Percentiles rank a stretch among this genome's conserved stretches.
Conservation (phyloP, 2,113 vertebrate genomes). For the Ivindomyrus marchei region DNA sequence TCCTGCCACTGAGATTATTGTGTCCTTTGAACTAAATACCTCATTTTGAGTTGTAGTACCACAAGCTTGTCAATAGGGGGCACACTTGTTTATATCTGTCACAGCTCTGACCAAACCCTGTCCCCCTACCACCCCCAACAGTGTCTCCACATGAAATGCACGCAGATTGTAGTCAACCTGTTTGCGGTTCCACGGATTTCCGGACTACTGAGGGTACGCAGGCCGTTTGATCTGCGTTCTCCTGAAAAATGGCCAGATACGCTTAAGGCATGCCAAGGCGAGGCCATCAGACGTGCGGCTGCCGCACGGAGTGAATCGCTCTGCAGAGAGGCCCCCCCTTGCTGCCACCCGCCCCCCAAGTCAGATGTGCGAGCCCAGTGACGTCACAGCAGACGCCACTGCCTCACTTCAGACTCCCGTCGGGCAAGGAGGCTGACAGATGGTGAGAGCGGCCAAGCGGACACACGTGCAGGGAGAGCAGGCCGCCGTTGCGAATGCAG, state of each 20-base stretch:
- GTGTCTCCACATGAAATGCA: not conserved
- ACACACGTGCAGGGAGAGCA: not conserved
- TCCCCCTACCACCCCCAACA: not conserved
- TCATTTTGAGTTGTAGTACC: not conserved
- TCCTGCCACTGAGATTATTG: not conserved
- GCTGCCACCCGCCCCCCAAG: not conserved
- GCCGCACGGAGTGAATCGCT: not conserved
- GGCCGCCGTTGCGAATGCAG: not conserved
- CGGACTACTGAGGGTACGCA: not conserved
- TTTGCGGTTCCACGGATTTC: not conserved
- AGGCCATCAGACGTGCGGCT: not conserved
- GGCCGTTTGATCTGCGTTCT: not conserved
- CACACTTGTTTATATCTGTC: not conserved
- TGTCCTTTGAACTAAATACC: not conserved
- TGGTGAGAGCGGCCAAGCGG: not conserved
- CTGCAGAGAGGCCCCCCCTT: not conserved
- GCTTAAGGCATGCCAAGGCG: not conserved
- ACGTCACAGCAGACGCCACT: not conserved
- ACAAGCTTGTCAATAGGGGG: not conserved
- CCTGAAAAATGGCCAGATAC: not conserved
- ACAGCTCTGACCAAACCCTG: not conserved
- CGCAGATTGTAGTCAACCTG: not conserved
- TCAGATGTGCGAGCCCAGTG: conserved; percentile 1
- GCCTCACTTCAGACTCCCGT: not conserved
- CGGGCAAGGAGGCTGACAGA: not conserved